Percentiles rank a stretch among this genome's conserved stretches.
Evolutionary conservation across 2,888 invertebrate species (phyloP).

Genomic region (Cephalotes varians): DNA sequence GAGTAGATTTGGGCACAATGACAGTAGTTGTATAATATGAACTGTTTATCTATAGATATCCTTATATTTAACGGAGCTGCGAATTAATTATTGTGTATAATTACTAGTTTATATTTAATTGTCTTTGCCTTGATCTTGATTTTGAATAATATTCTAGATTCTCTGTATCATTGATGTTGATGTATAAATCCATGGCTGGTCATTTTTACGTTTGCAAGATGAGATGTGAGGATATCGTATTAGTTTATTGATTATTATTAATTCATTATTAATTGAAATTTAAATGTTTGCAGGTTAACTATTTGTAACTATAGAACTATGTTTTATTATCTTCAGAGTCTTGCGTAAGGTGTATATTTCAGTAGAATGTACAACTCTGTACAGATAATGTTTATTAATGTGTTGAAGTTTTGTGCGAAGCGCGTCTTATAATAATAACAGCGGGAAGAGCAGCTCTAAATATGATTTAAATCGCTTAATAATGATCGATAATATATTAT

Average conservation of each 20-base stretch:
- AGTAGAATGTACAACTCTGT: constrained; percentile 69
- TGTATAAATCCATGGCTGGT: constrained; percentile 79
- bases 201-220: constrained; percentile 32
- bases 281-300: constrained; percentile 25
- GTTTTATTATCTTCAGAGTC: constrained; percentile 68
- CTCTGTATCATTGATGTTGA: constrained; percentile 63
- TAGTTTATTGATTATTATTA: too few species aligned
- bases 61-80: constrained; percentile 79
- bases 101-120: constrained; percentile 71
- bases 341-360: constrained; percentile 76
- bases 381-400: constrained; percentile 67
- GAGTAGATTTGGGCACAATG: constrained; percentile 75
- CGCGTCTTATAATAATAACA: constrained; percentile 55
- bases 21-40: constrained; percentile 80
- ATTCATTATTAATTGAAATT: constrained; percentile 25
- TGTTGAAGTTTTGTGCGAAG: constrained; percentile 61
- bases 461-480: constrained; percentile 63
- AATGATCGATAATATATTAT: constrained; percentile 51
- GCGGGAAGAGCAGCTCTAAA: constrained; percentile 68
- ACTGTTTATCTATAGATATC: constrained; percentile 74
- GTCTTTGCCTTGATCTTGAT: constrained; percentile 54
- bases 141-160: constrained; percentile 53
- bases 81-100: constrained; percentile 73
- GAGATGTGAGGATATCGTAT: constrained; percentile 5
- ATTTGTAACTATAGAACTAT: constrained; percentile 44